Evolutionary conservation across 2,113 vertebrate species (phyloP).

Genomic region (Hemibagrus wyckioides): DNA sequence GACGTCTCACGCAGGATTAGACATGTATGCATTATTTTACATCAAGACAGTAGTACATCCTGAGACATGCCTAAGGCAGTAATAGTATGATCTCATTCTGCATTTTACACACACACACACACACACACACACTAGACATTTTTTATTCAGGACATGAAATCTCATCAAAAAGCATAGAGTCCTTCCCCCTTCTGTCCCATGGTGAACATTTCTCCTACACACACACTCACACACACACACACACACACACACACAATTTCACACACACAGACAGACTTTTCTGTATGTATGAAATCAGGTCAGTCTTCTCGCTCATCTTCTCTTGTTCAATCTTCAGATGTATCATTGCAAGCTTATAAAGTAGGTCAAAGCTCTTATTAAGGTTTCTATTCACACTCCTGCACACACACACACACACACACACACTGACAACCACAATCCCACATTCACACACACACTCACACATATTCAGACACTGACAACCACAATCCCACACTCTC

Average conservation of each 20-base stretch:
- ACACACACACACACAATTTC: constrained; percentile 33
- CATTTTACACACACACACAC: constrained; percentile 39
- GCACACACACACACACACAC: not conserved
- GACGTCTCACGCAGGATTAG: constrained; percentile 13
- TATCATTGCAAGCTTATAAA: constrained; percentile 10
- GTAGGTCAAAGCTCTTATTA: constrained; percentile 16
- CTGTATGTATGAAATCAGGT: constrained; percentile 47
- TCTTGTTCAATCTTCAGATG: constrained; percentile 30
- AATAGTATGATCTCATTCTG: constrained; percentile 47
- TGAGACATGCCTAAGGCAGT: constrained; percentile 18
- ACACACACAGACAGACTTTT: constrained; percentile 20
- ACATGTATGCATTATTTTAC: constrained; percentile 19
- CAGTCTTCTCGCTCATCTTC: constrained; percentile 26
- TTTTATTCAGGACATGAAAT: constrained; percentile 44
- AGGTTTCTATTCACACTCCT: not conserved
- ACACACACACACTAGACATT: constrained; percentile 48
- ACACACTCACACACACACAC: constrained; percentile 35
- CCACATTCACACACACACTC: not conserved
- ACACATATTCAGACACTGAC: not conserved
- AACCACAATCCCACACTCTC: not conserved
- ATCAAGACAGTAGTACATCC: constrained; percentile 20
- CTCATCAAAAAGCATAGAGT: constrained; percentile 35
- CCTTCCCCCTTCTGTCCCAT: constrained; percentile 29
- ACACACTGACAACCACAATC: not conserved
- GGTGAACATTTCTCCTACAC: constrained; percentile 20